These are phyloP conservation scores for Tenebrio molitor DNA, from an alignment of 1,140 invertebrate species.

Conservation along the genomic window DNA sequence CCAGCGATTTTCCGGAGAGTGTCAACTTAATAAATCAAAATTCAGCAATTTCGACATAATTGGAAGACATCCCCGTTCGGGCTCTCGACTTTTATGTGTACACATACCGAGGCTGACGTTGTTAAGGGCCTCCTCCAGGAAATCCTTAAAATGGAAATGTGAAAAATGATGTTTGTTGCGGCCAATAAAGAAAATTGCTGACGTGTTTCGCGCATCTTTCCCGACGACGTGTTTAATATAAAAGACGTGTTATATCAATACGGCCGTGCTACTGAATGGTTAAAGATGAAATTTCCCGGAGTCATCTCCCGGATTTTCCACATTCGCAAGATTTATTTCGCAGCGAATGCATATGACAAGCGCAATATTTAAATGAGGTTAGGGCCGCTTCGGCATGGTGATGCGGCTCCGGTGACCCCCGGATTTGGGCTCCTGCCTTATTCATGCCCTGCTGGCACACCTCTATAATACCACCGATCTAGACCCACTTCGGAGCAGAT, in stretches of 20 bases:
- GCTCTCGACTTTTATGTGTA: not conserved
- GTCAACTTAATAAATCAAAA: slow-evolving; percentile 30
- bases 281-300: slow-evolving; percentile 16
- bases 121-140: not conserved
- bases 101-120: slow-evolving; percentile 10
- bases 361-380: slow-evolving; percentile 13
- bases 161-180: slow-evolving; percentile 27
- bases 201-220: slow-evolving; percentile 25
- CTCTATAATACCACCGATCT: no score
- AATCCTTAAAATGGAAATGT: slow-evolving; percentile 12
- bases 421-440: slow-evolving; percentile 11
- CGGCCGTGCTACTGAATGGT: not conserved
- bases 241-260: not conserved
- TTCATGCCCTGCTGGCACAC: not conserved
- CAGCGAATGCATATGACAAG: slow-evolving; percentile 16
- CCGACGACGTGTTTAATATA: slow-evolving; percentile 8
- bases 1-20: slow-evolving; percentile 1
- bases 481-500: no score
- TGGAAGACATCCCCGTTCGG: slow-evolving; percentile 2
- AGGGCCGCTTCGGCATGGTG: not conserved
- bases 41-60: slow-evolving; percentile 36
- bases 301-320: not conserved
- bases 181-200: slow-evolving; percentile 34
- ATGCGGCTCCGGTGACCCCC: not conserved
- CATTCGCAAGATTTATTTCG: slow-evolving; percentile 6